phyloP scores from a whole-genome alignment of 2,888 invertebrate genomes.

The Crepidodera aurea region DNA sequence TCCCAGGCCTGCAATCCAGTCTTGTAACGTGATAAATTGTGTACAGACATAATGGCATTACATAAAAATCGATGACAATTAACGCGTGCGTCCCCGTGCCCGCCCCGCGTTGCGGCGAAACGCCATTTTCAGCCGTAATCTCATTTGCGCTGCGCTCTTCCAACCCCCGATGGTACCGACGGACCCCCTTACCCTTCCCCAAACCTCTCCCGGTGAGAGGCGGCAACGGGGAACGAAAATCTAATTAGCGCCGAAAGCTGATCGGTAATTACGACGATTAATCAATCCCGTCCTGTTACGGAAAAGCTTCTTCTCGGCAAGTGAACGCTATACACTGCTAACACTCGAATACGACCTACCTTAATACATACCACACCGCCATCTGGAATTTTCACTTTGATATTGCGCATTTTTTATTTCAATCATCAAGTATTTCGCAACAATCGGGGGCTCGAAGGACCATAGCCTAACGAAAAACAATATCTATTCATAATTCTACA shows the following conservation, averaged over 20 bases:
- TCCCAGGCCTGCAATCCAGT: constrained; percentile 26
- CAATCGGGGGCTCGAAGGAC: neutral
- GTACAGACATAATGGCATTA: constrained; percentile 61
- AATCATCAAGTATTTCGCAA: no score
- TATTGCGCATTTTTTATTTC: no score
- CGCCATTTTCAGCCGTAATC: constrained; percentile 63
- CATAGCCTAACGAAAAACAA: no score
- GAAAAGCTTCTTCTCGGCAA: constrained; percentile 51
- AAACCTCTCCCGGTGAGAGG: constrained; percentile 24
- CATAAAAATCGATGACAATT: constrained; percentile 64
- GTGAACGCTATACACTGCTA: neutral
- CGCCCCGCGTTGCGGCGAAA: constrained; percentile 54
- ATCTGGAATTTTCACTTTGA: no score
- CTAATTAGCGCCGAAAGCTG: constrained; percentile 63
- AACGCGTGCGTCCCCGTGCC: constrained; percentile 58
- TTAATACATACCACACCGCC: constrained; percentile 5
- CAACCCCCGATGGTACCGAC: constrained; percentile 25
- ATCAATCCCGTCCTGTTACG: constrained; percentile 64
- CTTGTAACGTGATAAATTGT: constrained; percentile 60
- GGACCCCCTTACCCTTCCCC: constrained; percentile 17
- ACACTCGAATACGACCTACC: neutral
- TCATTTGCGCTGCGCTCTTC: constrained; percentile 58
- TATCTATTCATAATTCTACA: no score
- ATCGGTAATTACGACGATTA: constrained; percentile 68
- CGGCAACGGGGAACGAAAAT: constrained; percentile 58